Evolutionary conservation across 2,797 vertebrate genomes (phyloP), one percentile per base, ranked within the genome.

Genomic region (Gambelia wislizenii): DNA sequence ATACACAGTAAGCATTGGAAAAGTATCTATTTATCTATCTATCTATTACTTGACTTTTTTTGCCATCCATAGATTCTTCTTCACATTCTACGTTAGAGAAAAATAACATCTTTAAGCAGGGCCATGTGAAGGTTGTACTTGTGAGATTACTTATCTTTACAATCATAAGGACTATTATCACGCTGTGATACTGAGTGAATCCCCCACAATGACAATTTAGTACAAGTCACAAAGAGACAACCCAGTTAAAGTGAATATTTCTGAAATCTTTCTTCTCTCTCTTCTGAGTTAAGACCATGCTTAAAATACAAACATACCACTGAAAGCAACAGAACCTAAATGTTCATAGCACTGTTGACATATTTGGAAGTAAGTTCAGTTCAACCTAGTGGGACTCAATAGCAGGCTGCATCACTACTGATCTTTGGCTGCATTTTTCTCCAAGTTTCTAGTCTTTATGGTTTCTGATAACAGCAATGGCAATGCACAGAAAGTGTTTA

Each of bases 1-100:
- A 75, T 47, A 85, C 33, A 69, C 80, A 84, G 30, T 30, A 94
- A 3, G 61, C 42, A 6, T 56, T 4, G 18, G 47, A 90, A 59
- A 49, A 87, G n/a, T n/a, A 52, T 82, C 0, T 1, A 6, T 54
- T n/a, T 49, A 87, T 1, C 22, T 74, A 70, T 67, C 12, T 33
- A 69, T 52, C n/a, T n/a, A n/a, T n/a, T n/a, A n/a, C 64, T 69
- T 69, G 8, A 70, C 16, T 18, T 20, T 52, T 61, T 14, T 33
- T 49, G 67, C 52, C 25, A 83, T 27, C 4, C 13, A 27, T 67
- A 44, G 1, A 20, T 84, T 27, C 36, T 84, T 69, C 33, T 12
- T 13, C 3, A 25, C 13, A 33, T 64, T 14, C 54, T 33, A 86
- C 6, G 2, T 30, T 2, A 77, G 30, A 77, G 2, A 78, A 33